Conservation (phyloP, 2,797 vertebrate species). For the Gymnothorax javanicus region DNA sequence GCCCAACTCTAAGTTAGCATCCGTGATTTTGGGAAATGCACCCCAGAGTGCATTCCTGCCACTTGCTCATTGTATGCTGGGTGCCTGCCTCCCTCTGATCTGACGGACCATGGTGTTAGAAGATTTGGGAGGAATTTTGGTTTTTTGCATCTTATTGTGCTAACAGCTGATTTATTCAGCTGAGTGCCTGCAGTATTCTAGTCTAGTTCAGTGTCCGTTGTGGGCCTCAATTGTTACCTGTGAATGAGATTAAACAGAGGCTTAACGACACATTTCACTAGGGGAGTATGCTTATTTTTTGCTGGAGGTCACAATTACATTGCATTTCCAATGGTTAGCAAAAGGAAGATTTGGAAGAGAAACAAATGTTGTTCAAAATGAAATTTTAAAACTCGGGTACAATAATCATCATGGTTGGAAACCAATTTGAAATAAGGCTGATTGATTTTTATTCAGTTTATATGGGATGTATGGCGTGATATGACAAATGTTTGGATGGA, state of each 20-base stretch:
- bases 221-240: not conserved
- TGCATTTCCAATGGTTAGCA: not conserved
- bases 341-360: not conserved
- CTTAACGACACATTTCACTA: not conserved
- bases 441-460: not conserved
- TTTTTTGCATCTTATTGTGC: not conserved
- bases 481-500: not conserved
- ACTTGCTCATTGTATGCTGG: too few species aligned
- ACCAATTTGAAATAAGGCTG: not conserved
- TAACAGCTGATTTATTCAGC: not conserved
- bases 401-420: not conserved
- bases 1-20: too few species aligned
- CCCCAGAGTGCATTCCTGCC: too few species aligned
- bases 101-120: not conserved
- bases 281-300: not conserved
- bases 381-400: not conserved
- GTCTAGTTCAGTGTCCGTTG: not conserved
- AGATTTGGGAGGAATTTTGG: not conserved
- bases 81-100: too few species aligned
- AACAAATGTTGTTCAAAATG: not conserved
- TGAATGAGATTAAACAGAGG: not conserved
- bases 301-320: not conserved
- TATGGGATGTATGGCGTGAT: not conserved
- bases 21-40: too few species aligned
- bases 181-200: not conserved